Percentiles rank a stretch among this genome's conserved stretches.
Conservation (phyloP, 2,888 invertebrate species). For the Drosophila mimica region DNA sequence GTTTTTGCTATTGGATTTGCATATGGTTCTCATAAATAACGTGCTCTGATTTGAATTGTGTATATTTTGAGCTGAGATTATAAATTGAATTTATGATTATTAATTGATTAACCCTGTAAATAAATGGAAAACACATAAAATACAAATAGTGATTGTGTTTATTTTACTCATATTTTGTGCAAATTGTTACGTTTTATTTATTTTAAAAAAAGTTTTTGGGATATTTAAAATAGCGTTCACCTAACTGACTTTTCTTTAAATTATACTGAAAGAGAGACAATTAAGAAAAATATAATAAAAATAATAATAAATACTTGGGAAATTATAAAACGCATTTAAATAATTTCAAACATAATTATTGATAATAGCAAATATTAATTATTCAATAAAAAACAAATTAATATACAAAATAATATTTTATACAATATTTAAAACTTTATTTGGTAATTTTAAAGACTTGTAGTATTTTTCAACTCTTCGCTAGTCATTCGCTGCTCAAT, state of each 20-base stretch:
- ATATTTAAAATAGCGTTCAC: too few species aligned
- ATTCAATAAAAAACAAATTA: not conserved
- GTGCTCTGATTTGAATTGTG: slow-evolving; percentile 17
- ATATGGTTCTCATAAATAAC: slow-evolving; percentile 40
- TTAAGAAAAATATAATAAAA: too few species aligned
- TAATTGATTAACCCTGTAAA: not conserved
- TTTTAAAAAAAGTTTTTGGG: too few species aligned
- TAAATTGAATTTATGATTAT: not conserved
- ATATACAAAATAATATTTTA: not conserved
- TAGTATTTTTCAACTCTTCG: not conserved
- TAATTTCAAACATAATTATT: not conserved
- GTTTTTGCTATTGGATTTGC: slow-evolving; percentile 27
- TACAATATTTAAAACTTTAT: not conserved
- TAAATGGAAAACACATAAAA: not conserved
- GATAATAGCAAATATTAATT: not conserved
- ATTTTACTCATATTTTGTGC: not conserved
- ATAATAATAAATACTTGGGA: not conserved
- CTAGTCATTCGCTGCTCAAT: not conserved
- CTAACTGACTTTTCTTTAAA: too few species aligned
- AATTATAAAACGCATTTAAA: not conserved
- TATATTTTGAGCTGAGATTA: not conserved
- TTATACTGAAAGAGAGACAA: too few species aligned
- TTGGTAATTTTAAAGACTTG: not conserved
- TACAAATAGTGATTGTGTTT: not conserved
- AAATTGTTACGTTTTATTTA: too few species aligned